These are phyloP conservation scores for Eupithecia tripunctaria DNA, from an alignment of 2,888 invertebrate species.

Conservation along the genomic window DNA sequence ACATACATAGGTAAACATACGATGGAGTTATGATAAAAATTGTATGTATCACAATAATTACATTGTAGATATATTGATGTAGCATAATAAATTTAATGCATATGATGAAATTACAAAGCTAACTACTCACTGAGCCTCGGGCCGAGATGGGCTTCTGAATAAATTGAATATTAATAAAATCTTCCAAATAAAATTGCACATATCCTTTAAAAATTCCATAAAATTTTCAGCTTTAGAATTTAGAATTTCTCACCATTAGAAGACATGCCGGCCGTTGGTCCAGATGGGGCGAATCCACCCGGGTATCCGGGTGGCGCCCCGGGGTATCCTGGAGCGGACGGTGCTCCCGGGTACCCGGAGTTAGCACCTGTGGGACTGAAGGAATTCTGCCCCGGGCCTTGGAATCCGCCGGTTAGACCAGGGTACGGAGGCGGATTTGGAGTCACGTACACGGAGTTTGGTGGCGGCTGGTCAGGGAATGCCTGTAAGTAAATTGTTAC, in stretches of 20 bases:
- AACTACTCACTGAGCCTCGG: constrained; percentile 60
- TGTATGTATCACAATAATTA: not conserved
- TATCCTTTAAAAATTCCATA: constrained; percentile 10
- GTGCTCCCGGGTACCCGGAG: constrained; percentile 45
- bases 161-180: constrained; percentile 21
- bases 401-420: constrained; percentile 85
- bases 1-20: not conserved
- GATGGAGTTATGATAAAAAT: not conserved
- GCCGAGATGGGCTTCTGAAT: constrained; percentile 40
- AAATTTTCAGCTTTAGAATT: constrained; percentile 31
- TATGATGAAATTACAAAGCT: constrained; percentile 25
- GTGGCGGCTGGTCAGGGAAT: constrained; percentile 88
- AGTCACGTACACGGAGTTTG: constrained; percentile 94
- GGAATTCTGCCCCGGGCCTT: constrained; percentile 66
- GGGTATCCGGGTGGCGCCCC: constrained; percentile 49
- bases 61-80: no score
- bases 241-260: constrained; percentile 65
- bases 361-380: constrained; percentile 52
- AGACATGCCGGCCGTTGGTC: constrained; percentile 63
- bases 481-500: constrained; percentile 63
- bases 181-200: not conserved
- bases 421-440: constrained; percentile 98
- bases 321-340: constrained; percentile 57
- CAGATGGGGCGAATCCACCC: constrained; percentile 47
- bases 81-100: constrained; percentile 25